These are phyloP conservation scores for Blera fallax DNA, from an alignment of 2,888 invertebrate species.

Conservation along the genomic window DNA sequence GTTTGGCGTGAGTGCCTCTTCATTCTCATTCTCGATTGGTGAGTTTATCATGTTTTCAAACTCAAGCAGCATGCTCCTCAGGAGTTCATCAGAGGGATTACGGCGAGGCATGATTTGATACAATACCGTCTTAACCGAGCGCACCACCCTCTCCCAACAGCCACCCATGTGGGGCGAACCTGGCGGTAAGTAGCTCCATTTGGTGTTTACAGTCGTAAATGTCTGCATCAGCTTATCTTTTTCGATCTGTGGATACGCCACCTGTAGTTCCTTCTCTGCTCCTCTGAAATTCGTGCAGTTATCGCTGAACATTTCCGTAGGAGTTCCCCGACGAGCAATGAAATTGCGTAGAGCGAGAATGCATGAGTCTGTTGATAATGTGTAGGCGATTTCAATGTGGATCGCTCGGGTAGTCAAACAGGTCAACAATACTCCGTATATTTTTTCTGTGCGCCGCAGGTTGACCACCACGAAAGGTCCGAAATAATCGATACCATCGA, in stretches of 20 bases:
- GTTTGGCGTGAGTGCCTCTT: no score
- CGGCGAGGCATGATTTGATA: conserved; percentile 34
- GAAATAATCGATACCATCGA: conserved; percentile 4
- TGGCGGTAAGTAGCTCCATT: conserved; percentile 72
- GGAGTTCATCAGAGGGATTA: conserved; percentile 51
- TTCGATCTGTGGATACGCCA: neutral
- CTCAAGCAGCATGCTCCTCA: no score
- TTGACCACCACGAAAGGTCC: neutral
- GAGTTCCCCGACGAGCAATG: conserved; percentile 4
- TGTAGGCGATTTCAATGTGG: conserved; percentile 27
- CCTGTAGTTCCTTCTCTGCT: neutral
- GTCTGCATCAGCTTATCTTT: no score
- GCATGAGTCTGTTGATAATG: conserved; percentile 21
- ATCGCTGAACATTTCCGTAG: conserved; percentile 14
- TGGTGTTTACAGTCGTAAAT: no score
- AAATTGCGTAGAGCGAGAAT: conserved; percentile 14
- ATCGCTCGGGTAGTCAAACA: conserved; percentile 54
- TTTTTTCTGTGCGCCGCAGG: conserved; percentile 3
- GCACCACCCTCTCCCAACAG: conserved; percentile 63
- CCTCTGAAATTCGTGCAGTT: conserved; percentile 40
- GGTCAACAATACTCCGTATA: conserved; percentile 32
- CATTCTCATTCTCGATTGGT: no score
- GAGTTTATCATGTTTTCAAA: no score
- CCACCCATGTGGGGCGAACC: conserved; percentile 65
- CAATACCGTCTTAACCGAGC: conserved; percentile 62